Base-by-base conservation (phyloP, 2,113 vertebrate genomes). In the Colius striatus region DNA sequence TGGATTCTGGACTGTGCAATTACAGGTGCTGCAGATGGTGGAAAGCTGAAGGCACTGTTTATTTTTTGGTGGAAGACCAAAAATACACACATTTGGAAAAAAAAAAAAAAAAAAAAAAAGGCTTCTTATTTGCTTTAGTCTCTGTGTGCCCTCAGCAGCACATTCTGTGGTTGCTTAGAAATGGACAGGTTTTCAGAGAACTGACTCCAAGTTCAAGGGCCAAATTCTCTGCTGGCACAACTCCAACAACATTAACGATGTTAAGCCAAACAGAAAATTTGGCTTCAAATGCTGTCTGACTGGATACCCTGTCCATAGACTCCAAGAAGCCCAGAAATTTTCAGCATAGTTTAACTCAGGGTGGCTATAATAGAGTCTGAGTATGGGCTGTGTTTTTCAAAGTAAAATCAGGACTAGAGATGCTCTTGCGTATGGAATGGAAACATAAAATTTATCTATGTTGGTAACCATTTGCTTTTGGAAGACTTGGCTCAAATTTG, bases 1-100 rank as follows among this genome's bases (percentile, higher is more conserved):
- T 92, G 85, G 90, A 90, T 76, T 57, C 38, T 7, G 65, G 76
- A 36, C 72, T 84, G 23, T 86, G 90, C 94, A 86, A 72, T 94
- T 94, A 68, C 93, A 97, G 94, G 94, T 96, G 22, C 88, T 94
- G 93, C 93, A 96, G 90, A 96, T 94, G 95, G 92, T 93, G 83
- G 60, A 43, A 86, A 90, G 83, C 88, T 93, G 92, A 93, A 94
- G 90, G 94, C 41, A 3, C 90, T 92, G 34, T 94, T 95, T 96
- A 94, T 86, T 88, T 95, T 91, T 92, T 97, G 96, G 82, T 95
- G 92, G 38, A 82, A 88, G 85, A 94, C 95, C 96, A 95, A 90
- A 90, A 94, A 65, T 84, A 75, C 73, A 86, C 0, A 2, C 68
- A 91, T 71, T 71, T 51, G n/a, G n/a, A n/a, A 11, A 3, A 36